These are phyloP conservation scores for Nymphalis urticae DNA, from an alignment of 2,888 invertebrate genomes.

Conservation along the genomic window DNA sequence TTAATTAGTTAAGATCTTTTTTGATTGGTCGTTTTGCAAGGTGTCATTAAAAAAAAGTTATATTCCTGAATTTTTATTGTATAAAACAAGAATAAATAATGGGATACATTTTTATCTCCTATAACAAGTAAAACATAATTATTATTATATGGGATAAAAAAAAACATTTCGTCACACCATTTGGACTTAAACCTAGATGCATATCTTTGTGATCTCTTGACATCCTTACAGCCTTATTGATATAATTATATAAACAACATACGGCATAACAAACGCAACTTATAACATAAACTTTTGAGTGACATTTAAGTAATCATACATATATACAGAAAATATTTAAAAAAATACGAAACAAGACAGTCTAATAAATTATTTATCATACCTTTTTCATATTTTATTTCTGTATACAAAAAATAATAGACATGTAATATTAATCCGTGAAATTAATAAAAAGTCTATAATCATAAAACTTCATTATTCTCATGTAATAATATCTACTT, in stretches of 20 bases:
- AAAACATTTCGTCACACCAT: constrained; percentile 21
- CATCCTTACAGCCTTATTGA: constrained; percentile 30
- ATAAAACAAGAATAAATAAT: constrained; percentile 3
- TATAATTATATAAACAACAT: constrained; percentile 27
- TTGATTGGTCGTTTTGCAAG: neutral
- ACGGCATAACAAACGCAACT: constrained; percentile 10
- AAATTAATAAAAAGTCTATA: constrained; percentile 56
- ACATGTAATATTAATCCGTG: constrained; percentile 47
- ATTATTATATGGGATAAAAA: constrained; percentile 10
- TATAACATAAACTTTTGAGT: constrained; percentile 6
- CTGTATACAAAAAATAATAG: constrained; percentile 14
- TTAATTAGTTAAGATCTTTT: neutral
- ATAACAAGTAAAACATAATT: neutral
- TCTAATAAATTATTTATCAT: constrained; percentile 28
- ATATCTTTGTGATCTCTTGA: constrained; percentile 38
- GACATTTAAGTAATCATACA: neutral
- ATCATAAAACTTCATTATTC: constrained; percentile 52
- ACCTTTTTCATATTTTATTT: constrained; percentile 4
- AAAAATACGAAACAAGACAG: constrained; percentile 17
- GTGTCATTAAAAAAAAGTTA: neutral
- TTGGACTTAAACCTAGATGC: constrained; percentile 20
- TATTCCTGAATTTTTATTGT: constrained; percentile 4
- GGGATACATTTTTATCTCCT: constrained; percentile 3
- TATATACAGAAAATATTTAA: neutral
- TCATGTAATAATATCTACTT: constrained; percentile 64